Evolutionary conservation across 2,797 vertebrate genomes (phyloP), one percentile per base, ranked within the genome.

Genomic region (Mus minutoides): DNA sequence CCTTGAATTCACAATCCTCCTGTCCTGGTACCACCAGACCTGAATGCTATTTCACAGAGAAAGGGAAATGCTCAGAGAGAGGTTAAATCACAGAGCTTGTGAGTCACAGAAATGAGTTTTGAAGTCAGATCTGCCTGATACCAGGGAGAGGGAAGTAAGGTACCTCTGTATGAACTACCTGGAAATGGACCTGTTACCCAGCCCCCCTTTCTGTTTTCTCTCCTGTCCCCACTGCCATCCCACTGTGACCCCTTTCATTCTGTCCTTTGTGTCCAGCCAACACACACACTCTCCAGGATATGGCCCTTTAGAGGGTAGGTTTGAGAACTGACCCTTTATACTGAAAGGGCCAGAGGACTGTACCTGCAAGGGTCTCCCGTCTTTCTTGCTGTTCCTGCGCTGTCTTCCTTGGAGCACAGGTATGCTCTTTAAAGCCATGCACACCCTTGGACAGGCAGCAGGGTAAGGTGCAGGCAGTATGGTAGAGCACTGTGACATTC

Each of bases 11-110:
- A 31, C 8, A 2, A 56, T 10, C 77, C n/a, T 71, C 89, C 19
- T 46, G 37, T 56, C 4, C 43, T 46, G 43, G 46, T 3, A 26
- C 14, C 34, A 17, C 58, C 34, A 40, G 16, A n/a, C 10, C 49
- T 24, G n/a, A 21, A 1, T 29, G 67, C 54, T 49, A 52, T 29
- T 78, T 77, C 64, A 93, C 54, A 85, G 54, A 93, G n/a, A 83
- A 88, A 92, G 92, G 40, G 86, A 78, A 82, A 78, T 83, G 22
- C 85, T 79, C 77, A 80, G 84, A 95, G 64, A 95, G 52, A n/a
- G n/a, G 58, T 89, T 54, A 87, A 75, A 56, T 80, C 88, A 92
- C 69, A 92, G 58, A 94, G 64, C 54, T 49, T 67, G 34, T 64
- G 73, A 91, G 52, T 29, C 34, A 83, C 14, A 2, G 78, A 62